phyloP scores from a whole-genome alignment of 2,888 invertebrate genomes.

The Tetheella fluctuosa region DNA sequence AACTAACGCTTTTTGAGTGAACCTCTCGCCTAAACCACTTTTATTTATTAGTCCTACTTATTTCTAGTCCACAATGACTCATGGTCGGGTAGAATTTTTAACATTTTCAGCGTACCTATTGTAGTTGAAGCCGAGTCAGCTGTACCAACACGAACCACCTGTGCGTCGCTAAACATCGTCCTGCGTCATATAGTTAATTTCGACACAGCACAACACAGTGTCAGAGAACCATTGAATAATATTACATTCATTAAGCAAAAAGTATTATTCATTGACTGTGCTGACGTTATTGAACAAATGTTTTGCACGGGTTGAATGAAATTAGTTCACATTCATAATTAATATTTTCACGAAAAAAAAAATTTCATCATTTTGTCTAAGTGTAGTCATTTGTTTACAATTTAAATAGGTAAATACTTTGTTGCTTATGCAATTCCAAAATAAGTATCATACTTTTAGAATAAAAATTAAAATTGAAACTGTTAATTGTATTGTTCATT shows the following conservation, averaged over 20 bases:
- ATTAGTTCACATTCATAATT: conserved; percentile 32
- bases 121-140: conserved; percentile 44
- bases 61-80: conserved; percentile 52
- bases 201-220: conserved; percentile 46
- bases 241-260: conserved; percentile 53
- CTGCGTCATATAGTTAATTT: conserved; percentile 76
- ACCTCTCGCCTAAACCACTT: background rate
- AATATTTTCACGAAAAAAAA: background rate
- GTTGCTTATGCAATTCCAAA: too few species aligned
- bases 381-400: background rate
- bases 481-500: background rate
- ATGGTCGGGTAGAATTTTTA: conserved; percentile 40
- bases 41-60: conserved; percentile 8
- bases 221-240: conserved; percentile 45
- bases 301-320: conserved; percentile 45
- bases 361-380: background rate
- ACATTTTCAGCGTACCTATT: conserved; percentile 34
- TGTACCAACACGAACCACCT: conserved; percentile 64
- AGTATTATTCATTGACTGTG: conserved; percentile 41
- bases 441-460: too few species aligned
- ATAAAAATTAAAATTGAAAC: background rate
- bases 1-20: too few species aligned
- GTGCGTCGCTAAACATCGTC: conserved; percentile 49
- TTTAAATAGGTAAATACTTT: too few species aligned
- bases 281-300: conserved; percentile 42